A percentile compares a stretch with the other conserved stretches of the same genome.
phyloP scores from a whole-genome alignment of 2,113 vertebrate genomes.

The Isichthys henryi region DNA sequence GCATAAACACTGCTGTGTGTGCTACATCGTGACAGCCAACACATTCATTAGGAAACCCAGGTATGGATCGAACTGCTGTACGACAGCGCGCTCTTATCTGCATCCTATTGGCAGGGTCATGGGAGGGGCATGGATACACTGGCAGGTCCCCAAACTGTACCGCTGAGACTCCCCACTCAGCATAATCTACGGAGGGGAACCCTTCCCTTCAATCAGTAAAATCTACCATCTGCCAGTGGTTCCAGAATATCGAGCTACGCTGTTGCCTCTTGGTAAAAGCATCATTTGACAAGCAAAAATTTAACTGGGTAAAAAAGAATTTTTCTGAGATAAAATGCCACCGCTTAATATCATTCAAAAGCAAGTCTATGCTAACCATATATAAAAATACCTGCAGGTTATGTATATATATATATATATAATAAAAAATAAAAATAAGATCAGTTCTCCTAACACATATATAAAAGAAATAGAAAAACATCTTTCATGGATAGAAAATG shows the following conservation, averaged over 20 bases:
- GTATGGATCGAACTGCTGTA: conserved; percentile 29
- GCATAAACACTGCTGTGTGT: conserved; percentile 40
- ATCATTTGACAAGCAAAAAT: background rate
- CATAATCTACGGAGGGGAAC: background rate
- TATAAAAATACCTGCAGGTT: conserved; percentile 37
- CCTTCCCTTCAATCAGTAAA: background rate
- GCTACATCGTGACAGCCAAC: conserved; percentile 51
- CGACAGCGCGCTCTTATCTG: conserved; percentile 29
- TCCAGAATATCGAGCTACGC: background rate
- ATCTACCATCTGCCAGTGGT: background rate
- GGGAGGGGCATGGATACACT: background rate
- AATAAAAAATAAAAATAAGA: conserved; percentile 40
- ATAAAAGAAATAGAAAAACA: conserved; percentile 31
- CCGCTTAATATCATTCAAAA: background rate
- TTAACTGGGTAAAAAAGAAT: background rate
- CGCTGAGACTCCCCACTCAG: background rate
- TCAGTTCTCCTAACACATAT: conserved; percentile 30
- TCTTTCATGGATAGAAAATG: conserved; percentile 29
- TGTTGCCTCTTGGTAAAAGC: background rate
- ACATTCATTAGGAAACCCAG: conserved; percentile 40
- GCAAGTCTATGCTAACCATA: conserved; percentile 1
- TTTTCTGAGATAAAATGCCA: background rate
- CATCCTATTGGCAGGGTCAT: conserved; percentile 16
- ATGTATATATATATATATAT: conserved; percentile 30
- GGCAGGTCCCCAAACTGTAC: background rate